Percentiles rank a stretch among this genome's conserved stretches.
These are phyloP conservation scores for Salmo trutta DNA, from an alignment of 2,797 vertebrate genomes.

Conservation along the genomic window DNA sequence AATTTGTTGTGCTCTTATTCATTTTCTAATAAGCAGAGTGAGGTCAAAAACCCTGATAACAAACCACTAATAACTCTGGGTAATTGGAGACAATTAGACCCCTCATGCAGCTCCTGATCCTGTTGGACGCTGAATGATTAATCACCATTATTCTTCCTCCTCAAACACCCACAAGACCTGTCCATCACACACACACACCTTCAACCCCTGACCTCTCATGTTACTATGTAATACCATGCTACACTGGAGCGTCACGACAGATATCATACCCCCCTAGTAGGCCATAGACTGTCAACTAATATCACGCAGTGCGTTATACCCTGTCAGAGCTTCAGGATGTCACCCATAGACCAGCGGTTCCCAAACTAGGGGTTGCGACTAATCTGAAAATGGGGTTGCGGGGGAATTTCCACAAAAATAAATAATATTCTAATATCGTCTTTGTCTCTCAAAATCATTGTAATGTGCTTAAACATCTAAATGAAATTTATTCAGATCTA, in stretches of 20 bases:
- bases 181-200: constrained; percentile 46
- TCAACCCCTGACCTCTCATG: background rate
- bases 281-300: background rate
- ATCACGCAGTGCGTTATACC: no score
- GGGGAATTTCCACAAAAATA: no score
- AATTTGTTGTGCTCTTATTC: background rate
- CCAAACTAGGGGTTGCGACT: no score
- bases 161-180: constrained; percentile 64
- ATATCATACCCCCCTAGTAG: background rate
- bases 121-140: constrained; percentile 58
- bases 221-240: background rate
- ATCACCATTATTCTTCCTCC: constrained; percentile 72
- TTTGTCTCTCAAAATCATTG: no score
- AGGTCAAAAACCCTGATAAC: constrained; percentile 62
- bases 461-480: no score
- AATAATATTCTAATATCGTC: no score
- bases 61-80: constrained; percentile 53
- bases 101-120: constrained; percentile 68
- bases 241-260: background rate
- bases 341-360: no score
- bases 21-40: constrained; percentile 22
- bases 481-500: no score
- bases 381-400: no score
- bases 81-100: constrained; percentile 77
- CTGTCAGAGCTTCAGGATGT: no score